Conservation (phyloP, 2,888 invertebrate genomes). For the Ochropacha duplaris region DNA sequence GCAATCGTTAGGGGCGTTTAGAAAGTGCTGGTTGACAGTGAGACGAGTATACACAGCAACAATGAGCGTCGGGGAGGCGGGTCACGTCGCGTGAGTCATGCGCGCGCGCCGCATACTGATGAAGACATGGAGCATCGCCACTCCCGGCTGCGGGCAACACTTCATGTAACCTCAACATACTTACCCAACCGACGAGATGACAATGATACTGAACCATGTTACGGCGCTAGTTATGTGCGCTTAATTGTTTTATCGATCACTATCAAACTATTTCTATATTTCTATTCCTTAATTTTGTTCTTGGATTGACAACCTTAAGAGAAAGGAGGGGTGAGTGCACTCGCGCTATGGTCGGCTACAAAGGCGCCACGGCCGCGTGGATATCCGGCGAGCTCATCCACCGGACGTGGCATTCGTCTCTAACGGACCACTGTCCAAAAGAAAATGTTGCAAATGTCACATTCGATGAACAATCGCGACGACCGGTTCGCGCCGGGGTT, state of each 20-base stretch:
- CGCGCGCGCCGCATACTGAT: constrained; percentile 68
- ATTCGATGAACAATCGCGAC: constrained; percentile 23
- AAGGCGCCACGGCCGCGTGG: constrained; percentile 24
- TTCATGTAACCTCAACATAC: neutral
- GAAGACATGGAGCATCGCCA: constrained; percentile 35
- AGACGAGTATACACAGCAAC: constrained; percentile 45
- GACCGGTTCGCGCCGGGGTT: constrained; percentile 22
- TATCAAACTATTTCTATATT: too few relatives aligned
- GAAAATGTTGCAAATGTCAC: constrained; percentile 38
- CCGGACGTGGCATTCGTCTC: constrained; percentile 48
- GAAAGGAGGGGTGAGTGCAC: constrained; percentile 47
- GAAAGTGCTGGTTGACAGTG: constrained; percentile 49
- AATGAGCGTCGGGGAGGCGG: constrained; percentile 52
- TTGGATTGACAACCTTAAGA: neutral
- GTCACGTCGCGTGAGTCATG: constrained; percentile 63
- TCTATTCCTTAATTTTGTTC: neutral
- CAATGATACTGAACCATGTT: neutral
- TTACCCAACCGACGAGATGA: neutral
- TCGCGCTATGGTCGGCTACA: constrained; percentile 17
- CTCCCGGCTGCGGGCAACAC: constrained; percentile 24
- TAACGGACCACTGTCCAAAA: constrained; percentile 67
- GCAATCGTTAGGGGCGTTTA: constrained; percentile 47
- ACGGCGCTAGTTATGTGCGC: neutral
- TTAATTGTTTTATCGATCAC: neutral
- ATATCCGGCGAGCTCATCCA: constrained; percentile 74